phyloP scores from a whole-genome alignment of 2,113 vertebrate species.

The Eleginops maclovinus region DNA sequence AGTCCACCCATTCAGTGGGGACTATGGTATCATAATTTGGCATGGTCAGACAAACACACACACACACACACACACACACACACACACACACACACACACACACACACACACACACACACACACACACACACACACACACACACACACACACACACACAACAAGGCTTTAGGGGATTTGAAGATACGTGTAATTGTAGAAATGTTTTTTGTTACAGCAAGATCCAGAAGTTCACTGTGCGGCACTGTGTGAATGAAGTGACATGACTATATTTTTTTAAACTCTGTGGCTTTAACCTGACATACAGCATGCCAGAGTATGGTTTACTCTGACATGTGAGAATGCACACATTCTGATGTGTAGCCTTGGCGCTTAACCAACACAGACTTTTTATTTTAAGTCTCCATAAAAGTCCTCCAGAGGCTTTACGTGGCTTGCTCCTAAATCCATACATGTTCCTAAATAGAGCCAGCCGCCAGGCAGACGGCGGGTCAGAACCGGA shows the following conservation, averaged over 20 bases:
- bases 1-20: constrained; percentile 76
- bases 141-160: constrained; percentile 15
- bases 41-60: constrained; percentile 29
- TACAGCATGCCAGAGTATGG: constrained; percentile 14
- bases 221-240: constrained; percentile 2
- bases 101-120: constrained; percentile 11
- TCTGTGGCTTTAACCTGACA: constrained; percentile 3
- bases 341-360: constrained; percentile 29
- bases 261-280: background rate
- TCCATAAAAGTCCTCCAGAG: constrained; percentile 43
- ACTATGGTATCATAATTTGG: constrained; percentile 74
- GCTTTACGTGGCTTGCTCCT: constrained; percentile 42
- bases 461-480: constrained; percentile 72
- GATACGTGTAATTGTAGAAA: constrained; percentile 43
- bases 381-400: constrained; percentile 51
- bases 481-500: constrained; percentile 60
- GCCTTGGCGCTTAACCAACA: constrained; percentile 26
- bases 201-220: constrained; percentile 31
- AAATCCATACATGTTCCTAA: constrained; percentile 63
- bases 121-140: constrained; percentile 9
- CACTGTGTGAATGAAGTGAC: background rate
- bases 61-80: constrained; percentile 9
- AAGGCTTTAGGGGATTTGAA: constrained; percentile 40
- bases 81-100: constrained; percentile 17
- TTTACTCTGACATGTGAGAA: constrained; percentile 29